Percentiles rank a stretch among this genome's conserved stretches.
These are phyloP conservation scores for Platysternon megacephalum DNA, from an alignment of 2,113 vertebrate genomes.

Conservation along the genomic window DNA sequence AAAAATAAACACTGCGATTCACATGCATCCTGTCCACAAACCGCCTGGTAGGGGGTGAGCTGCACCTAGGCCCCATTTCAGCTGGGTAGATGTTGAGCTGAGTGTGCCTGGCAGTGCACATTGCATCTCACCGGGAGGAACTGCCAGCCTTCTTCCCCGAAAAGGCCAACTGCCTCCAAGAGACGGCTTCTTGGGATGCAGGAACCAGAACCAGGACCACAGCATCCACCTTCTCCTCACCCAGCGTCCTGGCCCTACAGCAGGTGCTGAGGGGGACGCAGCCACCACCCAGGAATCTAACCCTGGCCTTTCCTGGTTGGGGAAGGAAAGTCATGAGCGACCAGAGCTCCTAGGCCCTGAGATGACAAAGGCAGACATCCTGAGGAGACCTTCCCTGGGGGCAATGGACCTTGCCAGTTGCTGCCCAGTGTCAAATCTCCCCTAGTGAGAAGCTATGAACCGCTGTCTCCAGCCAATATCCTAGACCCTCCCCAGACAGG, in stretches of 20 bases:
- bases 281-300: background rate
- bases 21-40: background rate
- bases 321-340: background rate
- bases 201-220: background rate
- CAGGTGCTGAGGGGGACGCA: background rate
- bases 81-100: background rate
- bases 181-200: too few species aligned
- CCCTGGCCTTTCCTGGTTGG: background rate
- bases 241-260: background rate
- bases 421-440: too few species aligned
- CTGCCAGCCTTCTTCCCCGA: background rate
- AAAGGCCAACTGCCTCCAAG: background rate
- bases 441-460: too few species aligned
- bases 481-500: too few species aligned
- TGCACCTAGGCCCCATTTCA: background rate
- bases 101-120: background rate
- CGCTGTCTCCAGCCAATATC: background rate
- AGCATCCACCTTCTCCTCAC: background rate
- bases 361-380: background rate
- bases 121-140: background rate
- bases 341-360: background rate
- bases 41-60: background rate
- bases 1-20: accelerated
- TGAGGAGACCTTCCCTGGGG: too few species aligned
- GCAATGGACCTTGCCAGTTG: too few species aligned